phyloP scores from a whole-genome alignment of 1,140 invertebrate genomes.

The Macrobrachium nipponense region DNA sequence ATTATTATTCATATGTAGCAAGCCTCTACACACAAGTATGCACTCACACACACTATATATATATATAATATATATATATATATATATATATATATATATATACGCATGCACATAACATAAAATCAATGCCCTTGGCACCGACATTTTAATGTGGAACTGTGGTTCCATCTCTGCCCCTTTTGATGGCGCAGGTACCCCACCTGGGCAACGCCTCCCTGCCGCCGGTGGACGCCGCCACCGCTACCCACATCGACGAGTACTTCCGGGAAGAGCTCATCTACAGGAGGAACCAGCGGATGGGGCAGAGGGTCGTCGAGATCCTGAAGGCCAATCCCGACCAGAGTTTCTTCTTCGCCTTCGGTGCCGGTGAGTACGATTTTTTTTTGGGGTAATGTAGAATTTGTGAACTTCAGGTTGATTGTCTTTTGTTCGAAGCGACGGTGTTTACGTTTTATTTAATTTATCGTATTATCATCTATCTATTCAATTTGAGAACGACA shows the following conservation, averaged over 20 bases:
- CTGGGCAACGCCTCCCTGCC: slow-evolving; percentile 64
- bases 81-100: too few species aligned
- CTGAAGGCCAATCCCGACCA: slow-evolving; percentile 70
- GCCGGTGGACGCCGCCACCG: slow-evolving; percentile 65
- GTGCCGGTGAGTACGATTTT: slow-evolving; percentile 71
- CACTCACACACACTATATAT: too few species aligned
- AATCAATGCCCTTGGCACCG: too few species aligned
- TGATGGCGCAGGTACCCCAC: slow-evolving; percentile 47
- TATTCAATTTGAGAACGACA: too few species aligned
- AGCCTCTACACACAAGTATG: too few species aligned
- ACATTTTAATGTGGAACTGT: neutral
- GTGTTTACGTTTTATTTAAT: neutral
- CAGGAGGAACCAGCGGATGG: slow-evolving; percentile 73
- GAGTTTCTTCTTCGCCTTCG: slow-evolving; percentile 75
- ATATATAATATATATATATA: too few species aligned
- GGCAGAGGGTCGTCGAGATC: slow-evolving; percentile 69
- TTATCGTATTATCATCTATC: too few species aligned
- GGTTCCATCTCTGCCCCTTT: neutral
- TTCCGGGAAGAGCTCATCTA: slow-evolving; percentile 72
- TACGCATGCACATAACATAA: too few species aligned
- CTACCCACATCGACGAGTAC: slow-evolving; percentile 72
- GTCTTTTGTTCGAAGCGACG: neutral
- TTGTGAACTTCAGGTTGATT: neutral
- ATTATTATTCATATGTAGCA: too few species aligned
- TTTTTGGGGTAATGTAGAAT: too few species aligned